phyloP scores from a whole-genome alignment of 2,113 vertebrate genomes.

The Phodopus roborovskii region DNA sequence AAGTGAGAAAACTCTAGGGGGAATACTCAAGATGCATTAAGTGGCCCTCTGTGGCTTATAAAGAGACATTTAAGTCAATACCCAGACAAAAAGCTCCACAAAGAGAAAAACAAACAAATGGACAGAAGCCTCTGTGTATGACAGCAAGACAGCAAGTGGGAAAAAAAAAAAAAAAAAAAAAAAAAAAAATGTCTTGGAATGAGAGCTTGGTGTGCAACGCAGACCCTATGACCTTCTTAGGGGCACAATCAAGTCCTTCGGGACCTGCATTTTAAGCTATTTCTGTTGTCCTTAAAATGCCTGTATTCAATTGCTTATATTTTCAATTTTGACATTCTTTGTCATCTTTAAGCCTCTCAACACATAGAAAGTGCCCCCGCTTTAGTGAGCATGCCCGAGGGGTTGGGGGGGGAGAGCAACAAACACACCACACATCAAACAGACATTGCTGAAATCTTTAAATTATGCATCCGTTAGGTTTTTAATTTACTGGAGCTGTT shows the following conservation, averaged over 20 bases:
- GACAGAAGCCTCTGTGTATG: too few relatives aligned
- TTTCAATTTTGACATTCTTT: not conserved
- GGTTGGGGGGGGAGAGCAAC: not conserved
- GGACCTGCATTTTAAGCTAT: not conserved
- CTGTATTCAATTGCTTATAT: not conserved
- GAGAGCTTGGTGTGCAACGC: not conserved
- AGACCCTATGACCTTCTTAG: not conserved
- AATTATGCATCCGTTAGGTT: conserved; percentile 65
- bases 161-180: too few relatives aligned
- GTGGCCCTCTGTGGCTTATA: not conserved
- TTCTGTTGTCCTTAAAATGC: conserved; percentile 31
- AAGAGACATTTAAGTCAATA: not conserved
- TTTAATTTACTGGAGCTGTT: conserved; percentile 62
- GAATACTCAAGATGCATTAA: not conserved
- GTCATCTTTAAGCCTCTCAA: not conserved
- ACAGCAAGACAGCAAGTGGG: not conserved
- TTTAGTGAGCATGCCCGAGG: not conserved
- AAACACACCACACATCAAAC: not conserved
- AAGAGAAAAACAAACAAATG: not conserved
- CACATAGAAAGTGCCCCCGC: not conserved
- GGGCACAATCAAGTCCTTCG: not conserved
- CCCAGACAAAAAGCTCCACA: not conserved
- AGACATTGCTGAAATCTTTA: not conserved
- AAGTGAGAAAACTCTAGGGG: not conserved
- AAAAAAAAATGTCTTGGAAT: not conserved